Percentiles rank a stretch among this genome's conserved stretches.
These are phyloP conservation scores for Scleropages formosus DNA, from an alignment of 2,797 vertebrate genomes.

Conservation along the genomic window DNA sequence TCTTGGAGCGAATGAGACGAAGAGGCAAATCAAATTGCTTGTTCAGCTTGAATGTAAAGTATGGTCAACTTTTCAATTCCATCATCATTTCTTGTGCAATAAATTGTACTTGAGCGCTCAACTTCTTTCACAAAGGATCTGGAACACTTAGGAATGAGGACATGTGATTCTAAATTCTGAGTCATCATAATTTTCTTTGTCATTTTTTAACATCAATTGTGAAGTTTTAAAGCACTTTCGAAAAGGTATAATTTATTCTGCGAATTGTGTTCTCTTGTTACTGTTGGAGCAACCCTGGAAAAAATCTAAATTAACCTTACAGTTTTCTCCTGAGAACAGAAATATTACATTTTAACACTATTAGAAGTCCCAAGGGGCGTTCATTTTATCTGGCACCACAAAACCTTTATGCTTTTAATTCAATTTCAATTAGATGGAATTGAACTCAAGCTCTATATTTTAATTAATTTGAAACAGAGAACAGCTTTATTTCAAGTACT, in stretches of 20 bases:
- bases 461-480: constrained; percentile 17
- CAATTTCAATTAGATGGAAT: constrained; percentile 24
- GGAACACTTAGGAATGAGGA: constrained; percentile 20
- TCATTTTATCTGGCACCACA: constrained; percentile 25
- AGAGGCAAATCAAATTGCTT: constrained; percentile 22
- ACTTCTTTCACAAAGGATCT: constrained; percentile 21
- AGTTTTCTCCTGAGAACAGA: constrained; percentile 25
- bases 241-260: constrained; percentile 25
- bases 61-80: constrained; percentile 10
- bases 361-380: constrained; percentile 29
- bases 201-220: constrained; percentile 19
- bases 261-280: constrained; percentile 24
- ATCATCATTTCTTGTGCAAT: constrained; percentile 1
- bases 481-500: neutral
- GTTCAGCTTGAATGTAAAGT: constrained; percentile 22
- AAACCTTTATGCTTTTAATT: constrained; percentile 22
- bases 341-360: constrained; percentile 32
- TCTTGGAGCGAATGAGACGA: constrained; percentile 4
- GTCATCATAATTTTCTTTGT: neutral
- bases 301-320: constrained; percentile 30
- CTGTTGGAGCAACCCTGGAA: constrained; percentile 18
- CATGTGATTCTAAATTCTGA: constrained; percentile 19
- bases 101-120: constrained; percentile 15
- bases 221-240: constrained; percentile 27
- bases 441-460: constrained; percentile 17